Evolutionary conservation across 2,797 vertebrate genomes (phyloP).

Genomic region (Streptopelia turtur): DNA sequence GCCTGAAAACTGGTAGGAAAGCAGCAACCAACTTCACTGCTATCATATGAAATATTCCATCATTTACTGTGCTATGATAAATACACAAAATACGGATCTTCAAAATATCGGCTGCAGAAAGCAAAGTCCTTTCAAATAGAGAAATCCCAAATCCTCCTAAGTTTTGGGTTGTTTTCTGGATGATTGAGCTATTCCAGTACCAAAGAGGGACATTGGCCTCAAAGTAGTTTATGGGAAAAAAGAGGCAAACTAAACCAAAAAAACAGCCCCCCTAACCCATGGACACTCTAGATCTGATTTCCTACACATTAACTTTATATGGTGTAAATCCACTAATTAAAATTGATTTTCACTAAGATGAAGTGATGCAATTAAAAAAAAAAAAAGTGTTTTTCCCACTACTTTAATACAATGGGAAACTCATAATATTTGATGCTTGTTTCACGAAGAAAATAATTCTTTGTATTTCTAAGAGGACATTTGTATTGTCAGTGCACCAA

Average conservation of each 20-base stretch:
- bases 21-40: neutral
- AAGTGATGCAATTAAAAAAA: neutral
- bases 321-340: neutral
- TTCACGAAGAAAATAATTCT: neutral
- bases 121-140: neutral
- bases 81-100: neutral
- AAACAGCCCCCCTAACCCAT: fast-evolving
- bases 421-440: neutral
- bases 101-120: neutral
- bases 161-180: neutral
- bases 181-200: neutral
- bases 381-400: neutral
- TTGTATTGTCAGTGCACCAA: neutral
- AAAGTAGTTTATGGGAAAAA: neutral
- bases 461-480: neutral
- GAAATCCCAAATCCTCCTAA: neutral
- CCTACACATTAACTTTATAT: neutral
- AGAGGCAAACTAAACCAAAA: neutral
- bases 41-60: neutral
- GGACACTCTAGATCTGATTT: neutral
- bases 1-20: neutral
- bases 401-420: neutral
- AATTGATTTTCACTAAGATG: neutral
- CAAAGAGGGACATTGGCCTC: neutral
- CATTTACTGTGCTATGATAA: neutral